These are phyloP conservation scores for Drosophila parvula DNA, from an alignment of 1,140 invertebrate species.

Conservation along the genomic window DNA sequence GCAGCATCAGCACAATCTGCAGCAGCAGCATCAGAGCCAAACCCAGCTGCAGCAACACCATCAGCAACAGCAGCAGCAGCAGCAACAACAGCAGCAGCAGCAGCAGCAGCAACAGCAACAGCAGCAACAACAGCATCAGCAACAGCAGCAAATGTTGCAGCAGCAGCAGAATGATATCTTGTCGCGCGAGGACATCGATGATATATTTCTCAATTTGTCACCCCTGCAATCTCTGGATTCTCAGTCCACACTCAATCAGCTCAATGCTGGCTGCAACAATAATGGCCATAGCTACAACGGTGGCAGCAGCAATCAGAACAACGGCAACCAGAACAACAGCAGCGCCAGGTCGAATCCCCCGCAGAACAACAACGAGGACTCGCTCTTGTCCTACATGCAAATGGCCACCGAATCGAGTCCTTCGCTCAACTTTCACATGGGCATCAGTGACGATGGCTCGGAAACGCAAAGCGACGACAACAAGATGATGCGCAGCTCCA, in stretches of 20 bases:
- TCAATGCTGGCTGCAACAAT: slow-evolving; percentile 30
- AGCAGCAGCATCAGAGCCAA: slow-evolving; percentile 54
- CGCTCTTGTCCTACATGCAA: slow-evolving; percentile 78
- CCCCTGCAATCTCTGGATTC: slow-evolving; percentile 64
- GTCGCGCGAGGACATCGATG: slow-evolving; percentile 70
- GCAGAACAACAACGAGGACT: slow-evolving; percentile 74
- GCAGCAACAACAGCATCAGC: slow-evolving; percentile 38
- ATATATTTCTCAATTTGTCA: slow-evolving; percentile 77
- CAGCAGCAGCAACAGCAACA: slow-evolving; percentile 42
- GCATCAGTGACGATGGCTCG: slow-evolving; percentile 76
- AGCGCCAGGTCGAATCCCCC: slow-evolving; percentile 54
- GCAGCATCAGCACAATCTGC: slow-evolving; percentile 69
- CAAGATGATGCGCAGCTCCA: slow-evolving; percentile 49
- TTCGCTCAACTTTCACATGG: slow-evolving; percentile 77
- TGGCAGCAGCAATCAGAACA: slow-evolving; percentile 55
- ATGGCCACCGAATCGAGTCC: slow-evolving; percentile 77
- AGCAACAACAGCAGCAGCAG: slow-evolving; percentile 35
- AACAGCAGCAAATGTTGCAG: slow-evolving; percentile 46
- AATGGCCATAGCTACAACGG: slow-evolving; percentile 39
- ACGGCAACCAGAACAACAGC: slow-evolving; percentile 54
- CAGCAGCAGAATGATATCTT: slow-evolving; percentile 55
- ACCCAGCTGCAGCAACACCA: slow-evolving; percentile 49
- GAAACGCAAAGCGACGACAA: slow-evolving; percentile 72
- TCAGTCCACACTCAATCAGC: slow-evolving; percentile 39
- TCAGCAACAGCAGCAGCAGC: slow-evolving; percentile 44